Evolutionary conservation across 2,888 invertebrate species (phyloP).

Genomic region (Galeopsomyia nigrocyanea): DNA sequence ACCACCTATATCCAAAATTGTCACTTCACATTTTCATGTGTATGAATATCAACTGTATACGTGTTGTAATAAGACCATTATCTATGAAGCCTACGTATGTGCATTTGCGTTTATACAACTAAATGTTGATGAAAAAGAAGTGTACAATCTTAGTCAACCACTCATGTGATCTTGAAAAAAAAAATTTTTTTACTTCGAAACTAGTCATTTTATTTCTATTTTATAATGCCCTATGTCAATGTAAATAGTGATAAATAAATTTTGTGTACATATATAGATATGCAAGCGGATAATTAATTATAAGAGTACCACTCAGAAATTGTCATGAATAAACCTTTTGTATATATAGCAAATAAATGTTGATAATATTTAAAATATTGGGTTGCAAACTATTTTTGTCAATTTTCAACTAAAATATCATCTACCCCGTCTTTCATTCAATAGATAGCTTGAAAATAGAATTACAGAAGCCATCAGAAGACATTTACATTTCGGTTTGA

Average conservation of each 20-base stretch:
- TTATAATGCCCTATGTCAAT: neutral
- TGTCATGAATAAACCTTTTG: neutral
- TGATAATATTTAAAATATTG: conserved; percentile 38
- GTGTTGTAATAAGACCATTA: conserved; percentile 36
- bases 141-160: conserved; percentile 12
- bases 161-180: conserved; percentile 45
- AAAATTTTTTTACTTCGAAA: conserved; percentile 41
- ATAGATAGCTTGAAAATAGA: too few species aligned
- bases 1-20: conserved; percentile 9
- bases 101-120: conserved; percentile 59
- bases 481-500: too few species aligned
- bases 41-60: conserved; percentile 29
- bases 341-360: conserved; percentile 23
- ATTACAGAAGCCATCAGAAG: too few species aligned
- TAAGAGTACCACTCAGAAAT: too few species aligned
- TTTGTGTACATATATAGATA: conserved; percentile 38
- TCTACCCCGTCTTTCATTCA: neutral
- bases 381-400: conserved; percentile 38
- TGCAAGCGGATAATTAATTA: neutral
- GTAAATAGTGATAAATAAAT: conserved; percentile 22
- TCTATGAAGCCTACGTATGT: conserved; percentile 39
- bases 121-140: conserved; percentile 54
- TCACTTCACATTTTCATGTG: conserved; percentile 10
- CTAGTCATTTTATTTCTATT: conserved; percentile 39
- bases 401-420: conserved; percentile 26